Percentiles rank a stretch among this genome's conserved stretches.
Conservation (phyloP, 2,113 vertebrate genomes). For the Chrysemys picta region DNA sequence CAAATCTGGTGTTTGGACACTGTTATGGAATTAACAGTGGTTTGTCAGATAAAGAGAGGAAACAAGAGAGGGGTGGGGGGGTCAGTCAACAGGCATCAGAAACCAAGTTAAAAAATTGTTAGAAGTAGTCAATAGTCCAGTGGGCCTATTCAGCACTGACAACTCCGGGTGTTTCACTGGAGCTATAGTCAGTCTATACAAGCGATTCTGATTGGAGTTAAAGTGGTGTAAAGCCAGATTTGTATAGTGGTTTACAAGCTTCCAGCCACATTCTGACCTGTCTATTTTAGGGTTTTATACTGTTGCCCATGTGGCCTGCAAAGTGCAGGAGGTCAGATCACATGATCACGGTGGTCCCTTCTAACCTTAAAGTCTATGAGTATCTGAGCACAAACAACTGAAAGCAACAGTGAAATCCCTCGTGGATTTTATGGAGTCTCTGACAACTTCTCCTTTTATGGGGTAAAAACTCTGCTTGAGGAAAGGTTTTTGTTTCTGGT, state of each 20-base stretch:
- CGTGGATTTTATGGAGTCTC: neutral
- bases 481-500: neutral
- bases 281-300: neutral
- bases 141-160: constrained; percentile 38
- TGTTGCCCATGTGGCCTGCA: neutral
- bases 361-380: too few species aligned
- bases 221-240: constrained; percentile 27
- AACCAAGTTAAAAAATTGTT: constrained; percentile 35
- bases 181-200: constrained; percentile 10
- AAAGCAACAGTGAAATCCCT: neutral
- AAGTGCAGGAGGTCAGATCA: too few species aligned
- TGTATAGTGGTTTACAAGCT: neutral
- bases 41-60: constrained; percentile 29
- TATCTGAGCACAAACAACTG: neutral
- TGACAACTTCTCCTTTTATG: neutral
- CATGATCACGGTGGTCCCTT: too few species aligned
- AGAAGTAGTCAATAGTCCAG: constrained; percentile 49
- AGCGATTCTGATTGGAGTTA: neutral
- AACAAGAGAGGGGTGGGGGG: constrained; percentile 18
- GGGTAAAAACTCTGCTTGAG: neutral
- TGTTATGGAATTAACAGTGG: neutral
- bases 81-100: constrained; percentile 49
- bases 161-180: constrained; percentile 29
- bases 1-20: constrained; percentile 16
- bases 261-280: neutral